Evolutionary conservation across 2,797 vertebrate genomes (phyloP).

Genomic region (Sebastes elongatus): DNA sequence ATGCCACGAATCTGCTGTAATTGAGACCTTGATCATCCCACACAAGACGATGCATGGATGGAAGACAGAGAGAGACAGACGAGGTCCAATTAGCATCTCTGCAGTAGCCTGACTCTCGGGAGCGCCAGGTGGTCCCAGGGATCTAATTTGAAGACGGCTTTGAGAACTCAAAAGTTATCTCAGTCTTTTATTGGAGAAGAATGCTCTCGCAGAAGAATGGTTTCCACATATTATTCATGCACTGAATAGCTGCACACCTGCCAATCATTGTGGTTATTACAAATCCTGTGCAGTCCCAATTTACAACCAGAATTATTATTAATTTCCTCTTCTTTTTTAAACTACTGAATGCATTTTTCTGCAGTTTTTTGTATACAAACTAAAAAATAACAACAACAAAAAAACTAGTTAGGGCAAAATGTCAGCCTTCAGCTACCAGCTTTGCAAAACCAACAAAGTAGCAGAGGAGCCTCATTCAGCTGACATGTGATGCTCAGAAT

Average conservation of each 20-base stretch:
- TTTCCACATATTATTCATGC: constrained; percentile 45
- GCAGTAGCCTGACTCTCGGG: constrained; percentile 32
- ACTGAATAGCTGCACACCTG: constrained; percentile 27
- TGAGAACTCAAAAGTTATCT: constrained; percentile 40
- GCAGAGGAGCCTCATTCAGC: neutral
- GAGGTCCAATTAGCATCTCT: constrained; percentile 63
- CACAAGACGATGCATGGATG: constrained; percentile 31
- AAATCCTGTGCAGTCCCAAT: constrained; percentile 3
- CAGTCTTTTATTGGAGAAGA: constrained; percentile 23
- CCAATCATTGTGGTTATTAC: constrained; percentile 45
- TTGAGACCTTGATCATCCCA: constrained; percentile 68
- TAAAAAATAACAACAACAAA: neutral
- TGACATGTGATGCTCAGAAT: neutral
- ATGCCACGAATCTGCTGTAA: constrained; percentile 30
- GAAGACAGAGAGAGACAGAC: constrained; percentile 34
- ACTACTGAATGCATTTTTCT: neutral
- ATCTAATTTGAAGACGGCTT: constrained; percentile 57
- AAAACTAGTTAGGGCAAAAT: neutral
- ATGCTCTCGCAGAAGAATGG: constrained; percentile 5
- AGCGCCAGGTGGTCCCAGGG: constrained; percentile 47
- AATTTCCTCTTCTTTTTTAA: neutral
- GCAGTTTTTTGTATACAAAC: neutral
- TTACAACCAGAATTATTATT: neutral
- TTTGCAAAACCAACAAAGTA: neutral
- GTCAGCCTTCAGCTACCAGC: neutral